Conservation (phyloP, 2,888 invertebrate genomes). For the Coelinius sp. region DNA sequence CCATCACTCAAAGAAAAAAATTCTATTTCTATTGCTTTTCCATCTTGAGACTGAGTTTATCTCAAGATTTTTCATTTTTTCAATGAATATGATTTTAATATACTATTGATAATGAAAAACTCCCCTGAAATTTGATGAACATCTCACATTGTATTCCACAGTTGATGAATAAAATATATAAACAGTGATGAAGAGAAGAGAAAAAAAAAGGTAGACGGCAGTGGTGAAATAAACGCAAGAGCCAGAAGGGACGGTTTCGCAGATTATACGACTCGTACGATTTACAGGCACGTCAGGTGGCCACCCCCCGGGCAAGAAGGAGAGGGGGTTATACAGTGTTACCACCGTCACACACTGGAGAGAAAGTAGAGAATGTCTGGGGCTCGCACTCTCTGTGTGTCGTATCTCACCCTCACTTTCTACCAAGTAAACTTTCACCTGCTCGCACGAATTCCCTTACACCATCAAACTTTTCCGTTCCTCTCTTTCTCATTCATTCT, state of each 20-base stretch:
- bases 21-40: too few relatives aligned
- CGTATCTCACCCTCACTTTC: conserved; percentile 38
- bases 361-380: conserved; percentile 28
- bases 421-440: conserved; percentile 40
- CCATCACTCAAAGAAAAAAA: too few relatives aligned
- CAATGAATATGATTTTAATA: too few relatives aligned
- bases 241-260: conserved; percentile 37
- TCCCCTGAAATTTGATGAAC: not conserved
- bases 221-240: conserved; percentile 28
- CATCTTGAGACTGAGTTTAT: too few relatives aligned
- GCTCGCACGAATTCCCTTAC: conserved; percentile 25
- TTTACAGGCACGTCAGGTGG: conserved; percentile 45
- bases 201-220: conserved; percentile 16
- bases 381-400: conserved; percentile 28
- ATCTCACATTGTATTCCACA: not conserved
- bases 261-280: conserved; percentile 43
- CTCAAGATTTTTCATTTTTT: too few relatives aligned
- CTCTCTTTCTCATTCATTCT: not conserved
- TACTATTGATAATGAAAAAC: not conserved
- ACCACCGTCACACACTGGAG: not conserved
- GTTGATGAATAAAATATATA: not conserved
- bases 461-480: not conserved
- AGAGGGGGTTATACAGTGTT: conserved; percentile 33
- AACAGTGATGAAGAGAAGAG: conserved; percentile 6
- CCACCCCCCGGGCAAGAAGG: conserved; percentile 36